Evolutionary conservation across 2,797 vertebrate genomes (phyloP), one percentile per base, ranked within the genome.

Genomic region (Macropus fuliginosus): DNA sequence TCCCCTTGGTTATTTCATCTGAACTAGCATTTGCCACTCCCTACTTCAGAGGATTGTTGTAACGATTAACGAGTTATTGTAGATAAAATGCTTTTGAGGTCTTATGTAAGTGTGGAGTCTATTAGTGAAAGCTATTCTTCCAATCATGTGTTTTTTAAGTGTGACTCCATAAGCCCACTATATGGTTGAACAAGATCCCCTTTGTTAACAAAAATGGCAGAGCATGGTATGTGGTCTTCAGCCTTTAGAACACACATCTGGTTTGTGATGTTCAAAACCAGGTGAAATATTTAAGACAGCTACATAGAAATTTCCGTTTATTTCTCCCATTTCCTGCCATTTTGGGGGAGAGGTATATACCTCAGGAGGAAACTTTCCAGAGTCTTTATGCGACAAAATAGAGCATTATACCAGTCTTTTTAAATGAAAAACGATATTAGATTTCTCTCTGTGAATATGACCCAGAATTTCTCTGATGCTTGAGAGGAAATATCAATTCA

Each of bases 11-110:
- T 95, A 55, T 95, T 91, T 92, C 95, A 95, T 92, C 94, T 97
- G 95, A 97, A 91, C 96, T 96, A 97, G 93, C 96, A 96, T 97
- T 98, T 96, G 91, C 74, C 91, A 95, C 56, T 74, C 96, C 31
- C 91, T 91, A 89, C 21, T 28, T 95, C 28, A 31, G 52, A 92
- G 66, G 40, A 31, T 90, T 97, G 56, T 93, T 92, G 34, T 94
- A 94, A 93, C 90, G 52, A 92, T 55, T 93, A 6, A 90, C 59
- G 81, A 92, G 74, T 96, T 95, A 56, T 90, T 46, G 55, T 93
- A 91, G 89, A 94, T 95, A 96, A 94, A 52, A 90, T 40, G 11
- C 52, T 59, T 66, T 91, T 27, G 40, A 92, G 18, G 54, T 55
- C 54, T 95, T 96, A 56, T 21, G 10, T 90, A 96, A 94, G 52